Conservation (phyloP, 2,888 invertebrate species). For the Rotaria sp. region DNA sequence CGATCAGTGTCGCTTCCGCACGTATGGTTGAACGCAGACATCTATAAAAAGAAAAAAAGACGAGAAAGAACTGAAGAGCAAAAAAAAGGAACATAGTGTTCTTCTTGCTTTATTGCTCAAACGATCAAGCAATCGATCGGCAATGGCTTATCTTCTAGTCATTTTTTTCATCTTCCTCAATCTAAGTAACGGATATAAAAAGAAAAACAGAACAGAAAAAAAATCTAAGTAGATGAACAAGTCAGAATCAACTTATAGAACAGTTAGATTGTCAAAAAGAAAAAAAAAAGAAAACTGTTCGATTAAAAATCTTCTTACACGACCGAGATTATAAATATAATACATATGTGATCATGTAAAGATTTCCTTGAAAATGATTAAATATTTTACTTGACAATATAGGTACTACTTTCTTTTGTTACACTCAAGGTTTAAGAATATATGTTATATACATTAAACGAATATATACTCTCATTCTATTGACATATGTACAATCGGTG, state of each 20-base stretch:
- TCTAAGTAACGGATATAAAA: neutral
- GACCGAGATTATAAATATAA: neutral
- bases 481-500: neutral
- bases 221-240: neutral
- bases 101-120: neutral
- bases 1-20: neutral
- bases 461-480: neutral
- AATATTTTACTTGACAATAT: neutral
- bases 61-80: neutral
- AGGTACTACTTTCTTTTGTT: neutral
- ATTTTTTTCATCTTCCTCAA: neutral
- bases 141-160: neutral
- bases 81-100: neutral
- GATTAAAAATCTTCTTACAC: neutral
- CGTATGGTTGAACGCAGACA: slow-evolving; percentile 19
- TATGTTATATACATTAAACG: neutral
- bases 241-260: neutral
- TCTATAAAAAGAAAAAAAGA: neutral
- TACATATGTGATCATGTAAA: neutral
- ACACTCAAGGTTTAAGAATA: neutral
- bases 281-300: neutral
- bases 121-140: neutral
- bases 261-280: neutral
- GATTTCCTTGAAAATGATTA: neutral
- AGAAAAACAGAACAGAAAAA: neutral